phyloP scores from a whole-genome alignment of 2,113 vertebrate species.

The Capreolus pygargus region DNA sequence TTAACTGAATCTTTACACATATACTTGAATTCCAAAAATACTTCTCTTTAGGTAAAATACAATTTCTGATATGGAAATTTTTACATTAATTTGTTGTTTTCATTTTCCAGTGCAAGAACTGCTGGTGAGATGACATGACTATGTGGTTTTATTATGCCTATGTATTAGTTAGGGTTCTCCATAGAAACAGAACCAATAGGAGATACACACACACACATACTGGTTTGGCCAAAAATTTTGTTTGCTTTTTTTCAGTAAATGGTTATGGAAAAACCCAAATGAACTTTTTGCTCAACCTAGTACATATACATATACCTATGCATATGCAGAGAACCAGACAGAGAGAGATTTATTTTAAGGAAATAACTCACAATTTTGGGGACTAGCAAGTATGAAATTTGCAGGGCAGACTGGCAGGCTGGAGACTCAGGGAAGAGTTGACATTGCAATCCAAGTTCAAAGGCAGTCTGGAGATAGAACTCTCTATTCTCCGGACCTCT shows the following conservation, averaged over 20 bases:
- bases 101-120: not conserved
- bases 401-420: not conserved
- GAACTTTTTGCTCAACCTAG: not conserved
- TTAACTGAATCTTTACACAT: not conserved
- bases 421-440: not conserved
- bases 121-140: slow-evolving; percentile 23
- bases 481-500: not conserved
- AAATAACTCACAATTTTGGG: not conserved
- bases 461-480: not conserved
- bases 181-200: not conserved
- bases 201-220: not conserved
- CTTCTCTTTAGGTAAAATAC: slow-evolving; percentile 31
- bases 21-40: slow-evolving; percentile 32
- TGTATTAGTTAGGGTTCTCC: not conserved
- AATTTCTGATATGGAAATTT: slow-evolving; percentile 50
- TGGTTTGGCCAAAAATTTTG: not conserved
- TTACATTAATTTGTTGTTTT: slow-evolving; percentile 33
- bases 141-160: slow-evolving; percentile 36
- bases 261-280: not conserved
- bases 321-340: not conserved
- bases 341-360: not conserved
- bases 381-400: not conserved
- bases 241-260: not conserved
- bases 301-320: not conserved
- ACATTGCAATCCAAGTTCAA: not conserved